These are phyloP conservation scores for Aptenodytes forsteri DNA, from an alignment of 2,113 vertebrate genomes.

Conservation along the genomic window DNA sequence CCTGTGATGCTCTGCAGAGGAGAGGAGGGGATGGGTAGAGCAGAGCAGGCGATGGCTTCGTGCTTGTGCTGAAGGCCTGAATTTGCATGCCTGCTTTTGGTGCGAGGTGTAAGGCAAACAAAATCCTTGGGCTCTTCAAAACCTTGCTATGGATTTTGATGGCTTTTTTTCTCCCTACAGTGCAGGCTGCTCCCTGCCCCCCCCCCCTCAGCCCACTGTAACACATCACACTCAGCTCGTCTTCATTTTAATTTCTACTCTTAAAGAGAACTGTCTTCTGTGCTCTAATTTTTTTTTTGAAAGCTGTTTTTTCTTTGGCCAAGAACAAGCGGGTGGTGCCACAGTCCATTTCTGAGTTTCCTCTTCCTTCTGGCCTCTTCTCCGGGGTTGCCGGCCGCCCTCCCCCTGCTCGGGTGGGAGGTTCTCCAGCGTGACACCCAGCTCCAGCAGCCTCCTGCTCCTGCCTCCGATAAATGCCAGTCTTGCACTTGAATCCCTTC, in stretches of 20 bases:
- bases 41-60: neutral
- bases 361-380: slow-evolving; percentile 7
- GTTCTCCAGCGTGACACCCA: neutral
- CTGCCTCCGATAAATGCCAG: neutral
- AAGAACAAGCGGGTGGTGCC: neutral
- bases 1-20: neutral
- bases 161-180: neutral
- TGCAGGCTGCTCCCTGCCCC: neutral
- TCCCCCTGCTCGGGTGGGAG: neutral
- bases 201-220: neutral
- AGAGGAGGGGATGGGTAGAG: neutral
- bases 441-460: slow-evolving; percentile 17
- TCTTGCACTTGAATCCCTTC: neutral
- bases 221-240: neutral
- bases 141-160: neutral
- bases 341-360: neutral
- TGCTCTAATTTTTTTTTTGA: neutral
- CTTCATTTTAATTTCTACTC: neutral
- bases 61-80: neutral
- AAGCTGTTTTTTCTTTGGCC: neutral
- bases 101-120: neutral
- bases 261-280: neutral
- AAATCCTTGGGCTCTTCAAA: neutral
- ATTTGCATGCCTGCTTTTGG: neutral
- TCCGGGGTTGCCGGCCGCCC: neutral